phyloP scores from a whole-genome alignment of 2,797 vertebrate genomes.

The Philypnodon macrostomus region DNA sequence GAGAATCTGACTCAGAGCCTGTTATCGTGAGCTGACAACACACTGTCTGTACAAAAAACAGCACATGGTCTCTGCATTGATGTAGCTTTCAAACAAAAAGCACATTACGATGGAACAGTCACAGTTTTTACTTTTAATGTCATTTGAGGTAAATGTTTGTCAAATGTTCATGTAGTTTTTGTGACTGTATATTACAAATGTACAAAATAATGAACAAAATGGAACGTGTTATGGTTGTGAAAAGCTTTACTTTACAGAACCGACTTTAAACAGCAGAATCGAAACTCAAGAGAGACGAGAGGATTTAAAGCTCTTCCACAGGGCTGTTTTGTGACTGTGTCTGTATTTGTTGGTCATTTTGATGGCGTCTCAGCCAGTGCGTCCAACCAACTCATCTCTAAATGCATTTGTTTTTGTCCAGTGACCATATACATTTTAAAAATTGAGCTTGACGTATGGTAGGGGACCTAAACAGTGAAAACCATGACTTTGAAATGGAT shows the following conservation, averaged over 20 bases:
- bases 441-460: no score
- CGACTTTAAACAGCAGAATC: constrained; percentile 64
- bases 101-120: constrained; percentile 63
- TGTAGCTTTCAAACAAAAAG: constrained; percentile 68
- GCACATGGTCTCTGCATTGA: constrained; percentile 33
- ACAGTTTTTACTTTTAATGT: constrained; percentile 73
- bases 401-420: constrained; percentile 33
- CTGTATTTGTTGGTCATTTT: constrained; percentile 64
- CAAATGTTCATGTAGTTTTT: constrained; percentile 79
- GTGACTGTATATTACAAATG: constrained; percentile 77
- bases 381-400: constrained; percentile 19
- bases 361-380: constrained; percentile 30
- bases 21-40: constrained; percentile 36
- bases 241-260: constrained; percentile 76
- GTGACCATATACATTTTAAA: no score
- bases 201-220: constrained; percentile 65
- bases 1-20: constrained; percentile 25
- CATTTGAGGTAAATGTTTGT: constrained; percentile 81
- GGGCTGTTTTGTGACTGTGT: constrained; percentile 69
- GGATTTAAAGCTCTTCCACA: constrained; percentile 44
- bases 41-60: constrained; percentile 46
- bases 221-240: constrained; percentile 72
- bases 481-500: constrained; percentile 36
- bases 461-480: constrained; percentile 42
- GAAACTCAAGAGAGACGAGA: constrained; percentile 61